Conservation (phyloP, 2,888 invertebrate genomes). For the Steinernema carpocapsae region DNA sequence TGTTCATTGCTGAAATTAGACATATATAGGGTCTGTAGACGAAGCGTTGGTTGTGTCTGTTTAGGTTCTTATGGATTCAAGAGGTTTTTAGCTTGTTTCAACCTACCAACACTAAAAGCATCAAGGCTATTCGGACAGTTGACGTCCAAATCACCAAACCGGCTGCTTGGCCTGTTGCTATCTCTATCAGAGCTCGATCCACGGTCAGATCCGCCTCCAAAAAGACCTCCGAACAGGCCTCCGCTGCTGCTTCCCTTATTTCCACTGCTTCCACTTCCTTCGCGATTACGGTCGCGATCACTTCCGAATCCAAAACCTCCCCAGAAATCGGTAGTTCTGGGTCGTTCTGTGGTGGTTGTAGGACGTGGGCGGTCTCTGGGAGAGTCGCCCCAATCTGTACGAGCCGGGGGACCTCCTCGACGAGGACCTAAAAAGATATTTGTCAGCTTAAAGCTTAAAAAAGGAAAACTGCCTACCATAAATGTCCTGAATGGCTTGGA, state of each 20-base stretch:
- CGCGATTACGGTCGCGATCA: constrained; percentile 9
- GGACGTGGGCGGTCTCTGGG: constrained; percentile 19
- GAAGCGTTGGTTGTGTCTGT: not conserved
- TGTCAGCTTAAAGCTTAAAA: no score
- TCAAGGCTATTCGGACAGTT: constrained; percentile 35
- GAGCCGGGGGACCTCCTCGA: not conserved
- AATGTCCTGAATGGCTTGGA: constrained; percentile 64
- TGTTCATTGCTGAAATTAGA: constrained; percentile 43
- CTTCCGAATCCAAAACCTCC: constrained; percentile 30
- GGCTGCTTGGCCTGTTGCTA: constrained; percentile 42
- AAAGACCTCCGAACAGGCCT: constrained; percentile 30
- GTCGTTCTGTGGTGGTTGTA: constrained; percentile 16
- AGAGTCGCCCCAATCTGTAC: not conserved
- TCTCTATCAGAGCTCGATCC: constrained; percentile 49
- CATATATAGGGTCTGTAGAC: no score
- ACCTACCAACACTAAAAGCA: constrained; percentile 37
- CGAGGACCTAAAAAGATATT: not conserved
- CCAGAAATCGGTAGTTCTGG: constrained; percentile 31
- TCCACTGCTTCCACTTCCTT: not conserved
- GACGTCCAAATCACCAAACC: constrained; percentile 5
- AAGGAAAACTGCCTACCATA: constrained; percentile 49
- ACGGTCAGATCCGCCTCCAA: constrained; percentile 46
- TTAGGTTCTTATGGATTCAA: not conserved
- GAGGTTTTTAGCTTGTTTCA: not conserved
- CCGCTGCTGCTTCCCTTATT: not conserved